Evolutionary conservation across 35 echinoderm and acorn worm species (phyloP).

Genomic region (Nesometra sesokonis): DNA sequence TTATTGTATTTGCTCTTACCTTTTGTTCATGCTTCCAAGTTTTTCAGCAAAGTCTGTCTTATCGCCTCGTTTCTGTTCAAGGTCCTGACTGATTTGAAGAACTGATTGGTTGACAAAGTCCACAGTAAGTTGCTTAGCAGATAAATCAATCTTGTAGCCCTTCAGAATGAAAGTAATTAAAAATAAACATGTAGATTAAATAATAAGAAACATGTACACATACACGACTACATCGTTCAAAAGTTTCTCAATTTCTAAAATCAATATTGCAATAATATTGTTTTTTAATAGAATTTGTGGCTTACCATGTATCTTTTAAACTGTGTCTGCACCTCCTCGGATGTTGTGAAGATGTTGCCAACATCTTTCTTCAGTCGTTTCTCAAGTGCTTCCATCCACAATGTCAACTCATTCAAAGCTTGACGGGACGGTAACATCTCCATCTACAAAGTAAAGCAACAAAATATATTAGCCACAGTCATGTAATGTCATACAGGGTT

Average conservation of each 20-base stretch:
- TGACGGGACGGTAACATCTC: constrained; percentile 77
- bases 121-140: constrained; percentile 65
- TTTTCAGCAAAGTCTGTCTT: constrained; percentile 96
- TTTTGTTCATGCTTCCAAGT: constrained; percentile 75
- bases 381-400: constrained; percentile 78
- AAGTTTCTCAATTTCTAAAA: not conserved
- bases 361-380: constrained; percentile 51
- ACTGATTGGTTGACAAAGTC: constrained; percentile 97
- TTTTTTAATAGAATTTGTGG: not conserved
- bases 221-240: too few species aligned
- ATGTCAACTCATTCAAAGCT: constrained; percentile 80
- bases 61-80: constrained; percentile 58
- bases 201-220: too few species aligned
- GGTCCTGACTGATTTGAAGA: constrained; percentile 59
- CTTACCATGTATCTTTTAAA: constrained; percentile 71
- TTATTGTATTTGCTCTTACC: constrained; percentile 7
- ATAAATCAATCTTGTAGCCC: constrained; percentile 81
- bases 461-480: too few species aligned
- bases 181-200: not conserved
- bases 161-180: not conserved
- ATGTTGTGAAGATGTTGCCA: constrained; percentile 22
- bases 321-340: constrained; percentile 49
- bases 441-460: constrained; percentile 35
- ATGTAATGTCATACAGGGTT: too few species aligned
- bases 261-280: not conserved